phyloP scores from a whole-genome alignment of 2,888 invertebrate species.

The Tachina fera region DNA sequence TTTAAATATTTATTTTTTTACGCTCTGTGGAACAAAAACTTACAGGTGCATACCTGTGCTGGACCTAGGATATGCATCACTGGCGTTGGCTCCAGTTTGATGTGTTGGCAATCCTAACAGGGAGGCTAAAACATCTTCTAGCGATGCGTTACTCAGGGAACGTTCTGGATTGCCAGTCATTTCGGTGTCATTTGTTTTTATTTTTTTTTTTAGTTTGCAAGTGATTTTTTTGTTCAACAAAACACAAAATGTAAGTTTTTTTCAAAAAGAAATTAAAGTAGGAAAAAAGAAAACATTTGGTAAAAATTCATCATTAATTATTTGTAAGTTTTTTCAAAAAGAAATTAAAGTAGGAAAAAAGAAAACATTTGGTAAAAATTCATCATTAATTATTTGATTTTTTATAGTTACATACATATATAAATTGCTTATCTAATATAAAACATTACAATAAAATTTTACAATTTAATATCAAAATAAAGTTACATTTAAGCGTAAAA shows the following conservation, averaged over 20 bases:
- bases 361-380: constrained; percentile 59
- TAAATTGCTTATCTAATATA: constrained; percentile 1
- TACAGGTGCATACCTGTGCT: constrained; percentile 89
- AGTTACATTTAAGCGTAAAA: constrained; percentile 63
- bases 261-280: constrained; percentile 22
- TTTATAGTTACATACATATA: no score
- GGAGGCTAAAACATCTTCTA: constrained; percentile 97
- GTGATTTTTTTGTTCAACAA: constrained; percentile 9
- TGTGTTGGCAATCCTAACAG: constrained; percentile 91
- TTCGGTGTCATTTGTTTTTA: constrained; percentile 47
- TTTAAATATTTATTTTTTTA: constrained; percentile 71
- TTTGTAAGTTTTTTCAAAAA: constrained; percentile 20
- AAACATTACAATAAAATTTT: constrained; percentile 41
- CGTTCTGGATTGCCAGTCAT: constrained; percentile 82
- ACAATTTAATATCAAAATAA: constrained; percentile 49
- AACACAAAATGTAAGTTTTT: constrained; percentile 40
- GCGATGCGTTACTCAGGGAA: constrained; percentile 92
- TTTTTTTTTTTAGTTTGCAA: constrained; percentile 38
- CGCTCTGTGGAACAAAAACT: constrained; percentile 85
- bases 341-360: constrained; percentile 43
- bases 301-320: constrained; percentile 52
- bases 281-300: constrained; percentile 59
- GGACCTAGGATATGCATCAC: constrained; percentile 87
- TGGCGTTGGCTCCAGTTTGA: constrained; percentile 72
- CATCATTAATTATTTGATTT: constrained; percentile 47